Conservation (phyloP, 1,140 invertebrate genomes). For the Thaumetopoea pityocampa region DNA sequence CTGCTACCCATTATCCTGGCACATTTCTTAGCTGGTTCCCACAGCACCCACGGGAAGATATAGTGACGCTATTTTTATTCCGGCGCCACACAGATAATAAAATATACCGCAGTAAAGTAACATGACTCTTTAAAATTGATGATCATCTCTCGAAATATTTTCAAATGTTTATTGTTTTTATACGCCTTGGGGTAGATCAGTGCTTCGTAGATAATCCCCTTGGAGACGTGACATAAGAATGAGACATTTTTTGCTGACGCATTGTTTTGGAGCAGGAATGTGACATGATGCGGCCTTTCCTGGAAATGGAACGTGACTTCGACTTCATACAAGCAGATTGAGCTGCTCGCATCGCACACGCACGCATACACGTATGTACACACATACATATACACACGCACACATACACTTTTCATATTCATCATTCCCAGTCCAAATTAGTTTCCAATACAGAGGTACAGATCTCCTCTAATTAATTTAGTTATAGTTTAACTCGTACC, state of each 20-base stretch:
- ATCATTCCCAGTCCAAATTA: no score
- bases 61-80: no score
- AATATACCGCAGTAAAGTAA: conserved; percentile 13
- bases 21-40: no score
- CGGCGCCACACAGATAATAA: conserved; percentile 9
- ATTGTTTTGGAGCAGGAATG: conserved; percentile 37
- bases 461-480: no score
- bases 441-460: no score
- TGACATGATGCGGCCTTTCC: conserved; percentile 15
- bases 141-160: conserved; percentile 13
- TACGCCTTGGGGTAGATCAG: conserved; percentile 34
- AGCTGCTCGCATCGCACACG: not conserved
- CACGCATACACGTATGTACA: no score
- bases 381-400: no score
- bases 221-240: conserved; percentile 41
- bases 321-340: not conserved
- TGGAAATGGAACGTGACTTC: conserved; percentile 10
- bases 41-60: no score
- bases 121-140: conserved; percentile 12
- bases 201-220: conserved; percentile 35
- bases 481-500: no score
- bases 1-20: no score
- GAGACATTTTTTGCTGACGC: conserved; percentile 41
- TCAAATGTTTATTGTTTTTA: conserved; percentile 32
- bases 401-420: no score